phyloP scores from a whole-genome alignment of 2,888 invertebrate genomes.

The Bellardia bayeri region DNA sequence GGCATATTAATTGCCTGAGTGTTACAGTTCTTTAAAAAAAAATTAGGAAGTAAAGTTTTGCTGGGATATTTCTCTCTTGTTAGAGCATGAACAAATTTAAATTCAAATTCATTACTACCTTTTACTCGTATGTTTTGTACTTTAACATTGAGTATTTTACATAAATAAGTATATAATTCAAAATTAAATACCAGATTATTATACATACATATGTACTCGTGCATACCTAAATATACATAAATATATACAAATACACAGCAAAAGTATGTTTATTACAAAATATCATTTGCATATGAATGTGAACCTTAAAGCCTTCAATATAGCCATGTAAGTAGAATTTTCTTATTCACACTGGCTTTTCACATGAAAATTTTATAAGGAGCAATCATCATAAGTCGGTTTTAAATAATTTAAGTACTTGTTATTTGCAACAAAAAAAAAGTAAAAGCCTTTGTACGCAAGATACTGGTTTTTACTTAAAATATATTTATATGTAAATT shows the following conservation, averaged over 20 bases:
- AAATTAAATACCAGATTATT: background rate
- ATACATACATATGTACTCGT: background rate
- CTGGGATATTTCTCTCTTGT: background rate
- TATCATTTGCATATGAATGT: conserved; percentile 21
- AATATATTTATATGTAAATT: too few relatives aligned
- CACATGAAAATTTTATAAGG: background rate
- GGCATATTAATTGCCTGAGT: too few relatives aligned
- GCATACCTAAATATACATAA: too few relatives aligned
- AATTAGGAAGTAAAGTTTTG: too few relatives aligned
- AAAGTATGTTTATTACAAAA: background rate
- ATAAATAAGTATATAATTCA: background rate
- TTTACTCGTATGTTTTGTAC: background rate
- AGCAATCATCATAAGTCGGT: background rate
- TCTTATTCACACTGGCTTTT: background rate
- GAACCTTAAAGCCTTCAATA: background rate
- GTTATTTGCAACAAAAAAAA: too few relatives aligned
- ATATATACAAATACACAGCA: too few relatives aligned
- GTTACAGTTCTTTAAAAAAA: too few relatives aligned
- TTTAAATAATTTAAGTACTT: background rate
- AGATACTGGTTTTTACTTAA: too few relatives aligned
- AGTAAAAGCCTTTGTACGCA: too few relatives aligned
- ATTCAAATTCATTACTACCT: conserved; percentile 10
- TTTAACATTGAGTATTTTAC: background rate
- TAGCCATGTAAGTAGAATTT: background rate
- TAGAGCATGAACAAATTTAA: conserved; percentile 1